Base-by-base conservation (phyloP, 2,888 invertebrate species). In the Yponomeuta sedellus region DNA sequence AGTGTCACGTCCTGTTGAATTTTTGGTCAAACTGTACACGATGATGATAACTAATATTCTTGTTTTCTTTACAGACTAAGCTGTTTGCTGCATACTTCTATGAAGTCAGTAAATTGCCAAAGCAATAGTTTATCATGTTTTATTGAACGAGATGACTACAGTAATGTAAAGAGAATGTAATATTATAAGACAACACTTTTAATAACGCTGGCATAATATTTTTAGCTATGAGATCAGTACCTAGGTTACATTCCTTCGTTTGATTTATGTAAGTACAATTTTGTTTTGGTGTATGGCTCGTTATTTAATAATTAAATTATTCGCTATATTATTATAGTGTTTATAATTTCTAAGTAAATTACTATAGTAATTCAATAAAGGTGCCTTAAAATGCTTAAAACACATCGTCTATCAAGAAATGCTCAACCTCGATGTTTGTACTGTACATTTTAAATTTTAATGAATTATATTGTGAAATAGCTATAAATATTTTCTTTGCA, bases 41-140 rank as follows among this genome's bases (percentile, higher is more conserved):
- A 52, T 52, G 44, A 52, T 52, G 58, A 58, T 2, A 25, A 25
- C 3, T 25, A 5, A 25, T 5, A 25, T 25, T n/a, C 20, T 19
- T 59, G 16, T 70, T 77, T 76, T 81, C 73, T 74, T 94, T 94
- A 69, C 92, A 97, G 97, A 97, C 97, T 1, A 98, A 98, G 91
- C 88, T 98, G 66, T 92, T 98, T 75, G 98, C 96, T 44, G 96
- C 98, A 25, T 98, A 98, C 83, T 86, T 98, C 68, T 94, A 95
- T 77, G 98, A 98, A 92, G 94, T 96, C 22, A 85, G 92, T 67
- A 93, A 93, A 73, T 85, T 93, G 40, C 77, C 86, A 2, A 88
- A 88, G 73, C 79, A 20, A 57, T n/a, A 64, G 34, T 34, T 34
- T 6, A 34, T 8, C 34, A 8, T 34, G 34, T 34, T 34, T 34